A percentile compares a stretch with the other conserved stretches of the same genome.
Evolutionary conservation across 2,113 vertebrate species (phyloP).

Genomic region (Fulmarus glacialis): DNA sequence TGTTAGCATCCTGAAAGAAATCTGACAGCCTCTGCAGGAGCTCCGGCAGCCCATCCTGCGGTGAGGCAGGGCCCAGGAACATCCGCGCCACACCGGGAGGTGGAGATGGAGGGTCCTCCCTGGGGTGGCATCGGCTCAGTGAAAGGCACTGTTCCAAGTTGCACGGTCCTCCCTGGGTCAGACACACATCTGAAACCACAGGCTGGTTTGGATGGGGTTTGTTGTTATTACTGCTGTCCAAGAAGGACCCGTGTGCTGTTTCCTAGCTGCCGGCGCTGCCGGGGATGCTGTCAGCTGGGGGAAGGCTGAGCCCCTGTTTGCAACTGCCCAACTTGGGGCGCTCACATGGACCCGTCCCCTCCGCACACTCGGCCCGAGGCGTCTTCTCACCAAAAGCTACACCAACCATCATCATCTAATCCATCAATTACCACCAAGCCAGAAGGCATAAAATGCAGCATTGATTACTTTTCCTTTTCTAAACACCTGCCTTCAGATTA

Average conservation of each 20-base stretch:
- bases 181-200: neutral
- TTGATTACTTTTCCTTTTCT: neutral
- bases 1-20: neutral
- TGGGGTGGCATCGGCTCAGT: rapidly evolving
- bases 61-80: neutral
- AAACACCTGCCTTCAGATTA: neutral
- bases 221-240: neutral
- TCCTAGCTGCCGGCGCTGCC: rapidly evolving
- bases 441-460: neutral
- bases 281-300: neutral
- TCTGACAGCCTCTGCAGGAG: neutral
- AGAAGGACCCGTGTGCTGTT: rapidly evolving
- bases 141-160: no score
- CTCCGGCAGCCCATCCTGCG: neutral
- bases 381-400: neutral
- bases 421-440: neutral
- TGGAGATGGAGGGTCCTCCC: neutral
- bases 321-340: neutral
- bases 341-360: no score
- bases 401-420: neutral
- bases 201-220: no score
- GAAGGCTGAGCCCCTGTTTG: neutral
- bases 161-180: neutral
- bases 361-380: rapidly evolving
- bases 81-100: neutral